Percentiles rank a stretch among this genome's conserved stretches.
Conservation (phyloP, 1,140 invertebrate species). For the Carcinoscorpius rotundicauda region DNA sequence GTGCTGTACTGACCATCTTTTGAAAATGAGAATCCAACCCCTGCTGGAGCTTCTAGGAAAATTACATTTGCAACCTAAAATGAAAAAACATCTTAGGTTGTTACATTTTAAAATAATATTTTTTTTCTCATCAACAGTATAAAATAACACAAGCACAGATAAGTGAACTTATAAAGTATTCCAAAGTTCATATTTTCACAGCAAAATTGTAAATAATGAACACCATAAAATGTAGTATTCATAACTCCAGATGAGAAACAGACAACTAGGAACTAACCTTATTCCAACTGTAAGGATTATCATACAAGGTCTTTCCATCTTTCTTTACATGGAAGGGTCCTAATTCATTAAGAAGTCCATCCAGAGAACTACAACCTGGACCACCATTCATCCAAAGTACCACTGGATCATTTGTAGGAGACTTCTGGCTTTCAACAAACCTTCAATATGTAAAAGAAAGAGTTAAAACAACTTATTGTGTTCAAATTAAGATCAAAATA, state of each 20-base stretch:
- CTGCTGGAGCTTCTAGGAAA: slow-evolving; percentile 43
- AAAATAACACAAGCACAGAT: no score
- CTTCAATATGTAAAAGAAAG: slow-evolving; percentile 23
- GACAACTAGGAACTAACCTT: slow-evolving; percentile 25
- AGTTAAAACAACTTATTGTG: no score
- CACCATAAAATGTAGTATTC: no score
- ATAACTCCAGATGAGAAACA: background rate
- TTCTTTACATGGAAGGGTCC: slow-evolving; percentile 38
- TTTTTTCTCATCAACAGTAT: no score
- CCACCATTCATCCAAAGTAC: slow-evolving; percentile 46
- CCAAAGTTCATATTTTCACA: no score
- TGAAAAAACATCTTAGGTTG: slow-evolving; percentile 11
- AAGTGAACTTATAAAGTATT: no score
- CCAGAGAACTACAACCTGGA: slow-evolving; percentile 42
- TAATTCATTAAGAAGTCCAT: slow-evolving; percentile 39
- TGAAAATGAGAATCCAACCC: slow-evolving; percentile 46
- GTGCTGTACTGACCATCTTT: slow-evolving; percentile 37
- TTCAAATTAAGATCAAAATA: no score
- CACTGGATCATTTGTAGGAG: slow-evolving; percentile 37
- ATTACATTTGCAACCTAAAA: slow-evolving; percentile 63
- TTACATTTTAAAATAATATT: no score
- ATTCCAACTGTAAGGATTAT: slow-evolving; percentile 40
- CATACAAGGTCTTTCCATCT: slow-evolving; percentile 32
- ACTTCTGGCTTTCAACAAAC: slow-evolving; percentile 40
- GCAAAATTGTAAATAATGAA: no score